Evolutionary conservation across 2,888 invertebrate genomes (phyloP).

Genomic region (Pilophorus perplexus): DNA sequence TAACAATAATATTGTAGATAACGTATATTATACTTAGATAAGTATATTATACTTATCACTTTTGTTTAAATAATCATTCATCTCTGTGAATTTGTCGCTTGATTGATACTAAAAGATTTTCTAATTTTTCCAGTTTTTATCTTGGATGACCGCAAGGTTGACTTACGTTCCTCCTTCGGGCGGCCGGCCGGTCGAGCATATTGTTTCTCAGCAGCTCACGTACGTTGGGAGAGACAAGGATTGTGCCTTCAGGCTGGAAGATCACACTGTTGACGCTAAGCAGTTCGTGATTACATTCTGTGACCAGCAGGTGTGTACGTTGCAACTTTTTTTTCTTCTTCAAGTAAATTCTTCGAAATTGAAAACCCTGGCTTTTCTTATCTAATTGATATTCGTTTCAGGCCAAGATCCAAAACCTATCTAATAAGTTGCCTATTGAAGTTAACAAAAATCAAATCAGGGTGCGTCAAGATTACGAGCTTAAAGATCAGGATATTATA

Average conservation of each 20-base stretch:
- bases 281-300: constrained; percentile 21
- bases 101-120: too few species aligned
- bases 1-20: too few species aligned
- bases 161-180: too few species aligned
- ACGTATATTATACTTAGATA: too few species aligned
- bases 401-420: constrained; percentile 41
- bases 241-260: constrained; percentile 22
- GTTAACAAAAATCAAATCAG: constrained; percentile 37
- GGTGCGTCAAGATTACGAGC: constrained; percentile 30
- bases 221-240: constrained; percentile 28
- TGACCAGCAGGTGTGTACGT: background rate
- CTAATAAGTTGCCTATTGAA: constrained; percentile 26
- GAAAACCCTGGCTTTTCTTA: background rate
- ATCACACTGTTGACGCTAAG: background rate
- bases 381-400: background rate
- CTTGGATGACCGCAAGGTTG: too few species aligned
- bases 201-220: constrained; percentile 15
- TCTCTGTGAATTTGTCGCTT: too few species aligned
- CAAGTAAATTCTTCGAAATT: background rate
- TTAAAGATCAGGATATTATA: constrained; percentile 41
- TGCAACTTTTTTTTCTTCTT: too few species aligned
- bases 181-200: too few species aligned
- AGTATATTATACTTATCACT: too few species aligned
- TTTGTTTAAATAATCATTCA: too few species aligned
- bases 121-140: too few species aligned